phyloP scores from a whole-genome alignment of 2,888 invertebrate genomes.

The Phasia obesa region DNA sequence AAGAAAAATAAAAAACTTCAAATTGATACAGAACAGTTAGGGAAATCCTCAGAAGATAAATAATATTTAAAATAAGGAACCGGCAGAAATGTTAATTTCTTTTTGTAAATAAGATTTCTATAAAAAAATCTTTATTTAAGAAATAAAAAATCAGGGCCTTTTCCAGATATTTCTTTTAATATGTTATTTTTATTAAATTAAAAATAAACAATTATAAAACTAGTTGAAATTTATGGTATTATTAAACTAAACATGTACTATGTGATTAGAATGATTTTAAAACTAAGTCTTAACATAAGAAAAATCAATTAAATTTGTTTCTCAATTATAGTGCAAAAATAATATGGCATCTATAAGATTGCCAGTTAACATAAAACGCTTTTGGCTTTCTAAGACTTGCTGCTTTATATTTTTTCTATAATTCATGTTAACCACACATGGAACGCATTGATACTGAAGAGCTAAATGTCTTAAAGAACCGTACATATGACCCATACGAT shows the following conservation, averaged over 20 bases:
- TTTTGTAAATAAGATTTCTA: conserved; percentile 1
- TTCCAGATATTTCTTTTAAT: background rate
- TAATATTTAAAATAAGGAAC: background rate
- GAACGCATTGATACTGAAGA: conserved; percentile 78
- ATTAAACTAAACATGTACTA: conserved; percentile 11
- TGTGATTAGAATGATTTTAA: conserved; percentile 2
- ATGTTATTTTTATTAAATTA: conserved; percentile 1
- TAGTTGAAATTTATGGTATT: background rate
- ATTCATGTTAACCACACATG: conserved; percentile 79
- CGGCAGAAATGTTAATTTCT: background rate
- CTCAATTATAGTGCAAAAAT: conserved; percentile 76
- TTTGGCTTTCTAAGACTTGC: conserved; percentile 78
- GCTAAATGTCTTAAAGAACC: conserved; percentile 78
- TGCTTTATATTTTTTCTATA: conserved; percentile 78
- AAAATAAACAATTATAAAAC: conserved; percentile 14
- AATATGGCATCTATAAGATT: conserved; percentile 78
- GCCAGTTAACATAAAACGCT: conserved; percentile 79
- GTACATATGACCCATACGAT: conserved; percentile 78
- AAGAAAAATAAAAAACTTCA: background rate
- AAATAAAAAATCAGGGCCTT: background rate
- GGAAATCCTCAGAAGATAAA: conserved; percentile 12
- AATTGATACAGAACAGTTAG: background rate
- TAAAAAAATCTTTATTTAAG: too few species aligned
- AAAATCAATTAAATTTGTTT: conserved; percentile 16
- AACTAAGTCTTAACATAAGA: conserved; percentile 37